Base-by-base conservation (phyloP, 2,797 vertebrate species). In the Odontamblyopus rebecca region DNA sequence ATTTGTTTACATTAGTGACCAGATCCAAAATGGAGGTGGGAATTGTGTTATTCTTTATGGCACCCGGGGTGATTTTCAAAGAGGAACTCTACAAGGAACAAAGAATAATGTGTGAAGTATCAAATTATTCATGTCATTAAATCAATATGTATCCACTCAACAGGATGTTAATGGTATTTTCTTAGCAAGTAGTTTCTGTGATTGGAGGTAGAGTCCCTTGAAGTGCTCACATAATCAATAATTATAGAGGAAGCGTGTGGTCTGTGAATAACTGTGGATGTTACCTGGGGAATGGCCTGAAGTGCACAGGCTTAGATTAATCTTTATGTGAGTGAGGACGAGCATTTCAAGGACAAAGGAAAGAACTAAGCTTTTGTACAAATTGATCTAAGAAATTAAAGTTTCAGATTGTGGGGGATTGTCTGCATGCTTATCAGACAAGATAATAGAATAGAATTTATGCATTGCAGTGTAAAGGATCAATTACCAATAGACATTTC, bases 291-390 rank as follows among this genome's bases (percentile, higher is more conserved):
- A 68, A 68, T 38, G 44, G 73, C 76, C 59, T 8, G 41, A 74
- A 54, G 57, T 69, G 53, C 67, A 65, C 32, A 35, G 51, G 50
- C 72, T 61, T 32, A 68, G 70, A 73, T 75, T 59, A 62, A 23
- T 69, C 54, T 57, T 57, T 56, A 66, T 67, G 26, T 74, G 64
- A 26, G 3, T 26, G 26, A 68, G 27, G 23, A 27, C 63, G 64
- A 61, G 26, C 68, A 61, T 61, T 68, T 82, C 76, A 81, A 83
- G 78, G 69, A 72, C 71, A 73, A 51, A 64, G 50, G 4, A 51
- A 44, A 41, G 12, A 68, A 16, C 30, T 41, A 67, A 41, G 73
- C 38, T 50, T 78, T 74, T 48, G 6, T 44, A 65, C 27, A 18
- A 50, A 48, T 23, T 32, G 23, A 16, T 65, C 38, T 38, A 65